phyloP scores from a whole-genome alignment of 2,113 vertebrate genomes.

The Chionomys nivalis region DNA sequence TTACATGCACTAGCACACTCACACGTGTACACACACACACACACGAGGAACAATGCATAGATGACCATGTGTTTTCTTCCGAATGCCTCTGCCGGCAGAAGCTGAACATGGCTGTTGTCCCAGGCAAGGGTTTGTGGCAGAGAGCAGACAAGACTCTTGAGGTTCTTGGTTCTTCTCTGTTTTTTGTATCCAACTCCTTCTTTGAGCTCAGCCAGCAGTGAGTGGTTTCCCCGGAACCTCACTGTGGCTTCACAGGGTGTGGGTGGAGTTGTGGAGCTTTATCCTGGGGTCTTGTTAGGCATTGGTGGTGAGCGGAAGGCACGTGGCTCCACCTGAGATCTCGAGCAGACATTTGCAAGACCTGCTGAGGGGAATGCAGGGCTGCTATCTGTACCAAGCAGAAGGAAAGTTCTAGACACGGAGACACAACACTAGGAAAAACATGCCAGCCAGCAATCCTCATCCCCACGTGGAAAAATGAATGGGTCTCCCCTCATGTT shows the following conservation, averaged over 20 bases:
- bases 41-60: neutral
- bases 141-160: neutral
- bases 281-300: neutral
- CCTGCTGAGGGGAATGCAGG: fast-evolving
- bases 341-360: neutral
- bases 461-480: neutral
- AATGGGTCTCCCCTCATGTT: neutral
- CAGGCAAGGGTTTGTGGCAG: neutral
- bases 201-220: neutral
- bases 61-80: neutral
- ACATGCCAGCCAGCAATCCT: fast-evolving
- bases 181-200: fast-evolving
- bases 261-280: neutral
- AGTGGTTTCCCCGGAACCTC: neutral
- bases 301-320: neutral
- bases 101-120: fast-evolving
- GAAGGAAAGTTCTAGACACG: neutral
- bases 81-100: neutral
- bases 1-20: neutral
- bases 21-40: neutral
- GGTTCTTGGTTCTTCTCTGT: neutral
- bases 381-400: neutral
- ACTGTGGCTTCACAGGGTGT: neutral
- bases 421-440: neutral
- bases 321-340: neutral